Evolutionary conservation across 2,113 vertebrate genomes (phyloP), one percentile per base, ranked within the genome.

Genomic region (Terrapene triunguis): DNA sequence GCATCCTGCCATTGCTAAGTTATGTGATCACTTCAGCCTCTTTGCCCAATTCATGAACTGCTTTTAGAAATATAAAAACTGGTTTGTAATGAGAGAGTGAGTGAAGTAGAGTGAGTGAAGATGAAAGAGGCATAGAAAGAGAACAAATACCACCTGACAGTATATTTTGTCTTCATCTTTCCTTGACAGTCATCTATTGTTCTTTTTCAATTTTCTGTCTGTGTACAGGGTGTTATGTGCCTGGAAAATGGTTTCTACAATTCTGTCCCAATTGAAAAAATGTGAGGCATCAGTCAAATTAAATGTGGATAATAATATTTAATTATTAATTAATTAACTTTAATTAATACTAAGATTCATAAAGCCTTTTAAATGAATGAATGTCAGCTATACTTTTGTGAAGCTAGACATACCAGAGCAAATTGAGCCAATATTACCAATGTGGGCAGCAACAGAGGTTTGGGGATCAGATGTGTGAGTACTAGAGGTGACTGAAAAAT

Each of bases 141-240:
- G 79, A 81, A 8, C 1, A 76, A 53, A 51, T 10, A 78, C 8
- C 69, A 1, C 3, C 55, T 44, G 44, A 72, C 19, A 55, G 3
- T 62, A 8, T 44, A 17, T 69, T 69, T 69, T 38, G 14, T 72
- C 65, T 38, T 72, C 17, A 38, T 38, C 65, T 72, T 72, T 72
- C 65, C 65, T 38, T 72, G n/a, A n/a, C 17, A 22, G n/a, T 19
- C 35, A 35, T 38, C 19, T 17, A 51, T 25, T 72, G 47, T 54
- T 88, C 35, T 51, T 2, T 62, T 42, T n/a, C 69, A 22, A 24
- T 87, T 79, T 82, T 76, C 38, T 78, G 2, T 35, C 14, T 79
- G 2, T 57, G 2, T n/a, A 35, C 12, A 54, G 14, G 80, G n/a
- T 35, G 2, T 0, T 2, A 4, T 10, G n/a, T 10, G 17, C 2